Conservation (phyloP, 2,797 vertebrate genomes). For the Mus caroli region DNA sequence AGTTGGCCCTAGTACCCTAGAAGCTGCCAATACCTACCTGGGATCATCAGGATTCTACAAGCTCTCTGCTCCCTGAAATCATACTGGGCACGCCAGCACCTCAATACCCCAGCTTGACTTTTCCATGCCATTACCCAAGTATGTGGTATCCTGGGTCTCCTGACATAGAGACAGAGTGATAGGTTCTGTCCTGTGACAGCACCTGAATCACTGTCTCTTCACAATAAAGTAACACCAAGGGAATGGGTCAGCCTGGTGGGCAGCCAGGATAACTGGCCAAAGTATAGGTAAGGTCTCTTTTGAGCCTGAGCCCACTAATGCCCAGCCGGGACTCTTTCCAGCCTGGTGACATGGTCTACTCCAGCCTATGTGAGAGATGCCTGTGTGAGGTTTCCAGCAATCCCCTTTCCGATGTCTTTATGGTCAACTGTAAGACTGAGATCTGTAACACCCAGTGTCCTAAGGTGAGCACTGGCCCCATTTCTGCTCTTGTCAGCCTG, state of each 20-base stretch:
- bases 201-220: not conserved
- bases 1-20: no score
- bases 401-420: fast-evolving
- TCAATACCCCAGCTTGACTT: not conserved
- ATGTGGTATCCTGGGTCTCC: not conserved
- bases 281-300: no score
- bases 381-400: constrained; percentile 74
- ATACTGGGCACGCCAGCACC: not conserved
- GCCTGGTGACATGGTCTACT: constrained; percentile 86
- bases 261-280: no score
- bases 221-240: not conserved
- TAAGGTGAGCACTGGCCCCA: constrained; percentile 75
- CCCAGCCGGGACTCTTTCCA: not conserved
- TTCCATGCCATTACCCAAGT: no score
- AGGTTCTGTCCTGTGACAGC: not conserved
- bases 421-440: constrained; percentile 79
- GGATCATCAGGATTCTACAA: not conserved
- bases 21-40: not conserved
- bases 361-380: constrained; percentile 85
- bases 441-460: constrained; percentile 84
- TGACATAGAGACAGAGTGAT: not conserved
- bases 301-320: fast-evolving
- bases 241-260: not conserved
- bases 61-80: not conserved
- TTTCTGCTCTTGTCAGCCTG: fast-evolving